These are phyloP conservation scores for Lithosia quadra DNA, from an alignment of 2,888 invertebrate genomes.

Conservation along the genomic window DNA sequence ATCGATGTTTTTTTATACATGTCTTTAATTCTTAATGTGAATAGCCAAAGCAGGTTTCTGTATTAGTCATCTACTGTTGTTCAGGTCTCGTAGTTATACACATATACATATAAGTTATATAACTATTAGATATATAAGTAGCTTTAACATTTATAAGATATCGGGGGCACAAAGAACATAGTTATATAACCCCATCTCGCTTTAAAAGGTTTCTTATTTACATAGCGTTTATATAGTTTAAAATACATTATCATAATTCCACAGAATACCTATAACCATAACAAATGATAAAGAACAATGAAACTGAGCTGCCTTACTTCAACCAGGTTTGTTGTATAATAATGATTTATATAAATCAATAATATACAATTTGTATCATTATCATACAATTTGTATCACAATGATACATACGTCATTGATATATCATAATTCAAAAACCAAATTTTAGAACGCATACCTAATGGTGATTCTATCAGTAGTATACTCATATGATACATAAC, in stretches of 20 bases:
- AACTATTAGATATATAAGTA: slow-evolving; percentile 47
- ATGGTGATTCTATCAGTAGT: no score
- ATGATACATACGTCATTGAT: no score
- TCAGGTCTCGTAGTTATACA: slow-evolving; percentile 61
- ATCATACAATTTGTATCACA: neutral
- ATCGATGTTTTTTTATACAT: slow-evolving; percentile 15
- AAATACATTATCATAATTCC: slow-evolving; percentile 11
- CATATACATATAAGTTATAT: slow-evolving; percentile 35
- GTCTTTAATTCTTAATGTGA: slow-evolving; percentile 19
- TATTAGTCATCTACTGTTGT: slow-evolving; percentile 26
- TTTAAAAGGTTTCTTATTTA: slow-evolving; percentile 39
- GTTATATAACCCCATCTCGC: slow-evolving; percentile 21
- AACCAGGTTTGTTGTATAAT: neutral
- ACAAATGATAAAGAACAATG: neutral
- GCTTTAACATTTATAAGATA: slow-evolving; percentile 44
- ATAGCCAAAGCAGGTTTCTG: slow-evolving; percentile 20
- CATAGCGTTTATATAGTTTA: slow-evolving; percentile 22
- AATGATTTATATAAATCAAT: no score
- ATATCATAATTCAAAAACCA: neutral
- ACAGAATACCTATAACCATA: neutral
- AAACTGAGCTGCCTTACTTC: neutral
- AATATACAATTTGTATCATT: neutral
- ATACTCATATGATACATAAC: no score
- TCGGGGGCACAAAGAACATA: slow-evolving; percentile 32
- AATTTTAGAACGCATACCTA: neutral